Evolutionary conservation across 1,140 invertebrate species (phyloP).

Genomic region (Tribolium madens): DNA sequence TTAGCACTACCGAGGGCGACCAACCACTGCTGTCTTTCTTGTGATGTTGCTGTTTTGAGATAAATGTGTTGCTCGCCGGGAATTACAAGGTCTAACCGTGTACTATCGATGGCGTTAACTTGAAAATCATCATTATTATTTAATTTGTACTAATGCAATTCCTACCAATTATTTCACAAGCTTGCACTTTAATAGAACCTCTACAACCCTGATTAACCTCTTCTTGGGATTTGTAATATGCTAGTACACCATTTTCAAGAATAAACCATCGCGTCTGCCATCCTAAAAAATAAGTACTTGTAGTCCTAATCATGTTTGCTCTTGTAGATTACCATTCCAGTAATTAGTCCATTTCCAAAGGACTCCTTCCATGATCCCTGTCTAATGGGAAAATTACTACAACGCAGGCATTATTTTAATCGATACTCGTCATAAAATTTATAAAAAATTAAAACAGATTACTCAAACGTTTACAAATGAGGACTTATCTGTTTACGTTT

Average conservation of each 20-base stretch:
- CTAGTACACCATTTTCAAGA: constrained; percentile 82
- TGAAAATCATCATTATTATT: constrained; percentile 63
- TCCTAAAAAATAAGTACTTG: constrained; percentile 68
- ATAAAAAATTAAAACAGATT: background rate
- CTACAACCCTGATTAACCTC: constrained; percentile 87
- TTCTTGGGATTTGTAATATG: constrained; percentile 86
- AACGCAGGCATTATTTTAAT: background rate
- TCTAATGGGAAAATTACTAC: background rate
- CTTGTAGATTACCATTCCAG: constrained; percentile 74
- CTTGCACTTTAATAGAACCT: constrained; percentile 84
- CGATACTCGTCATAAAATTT: background rate
- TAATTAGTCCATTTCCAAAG: constrained; percentile 89
- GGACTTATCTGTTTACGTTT: background rate
- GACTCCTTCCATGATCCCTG: constrained; percentile 75
- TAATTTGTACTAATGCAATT: background rate
- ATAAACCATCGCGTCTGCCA: constrained; percentile 91
- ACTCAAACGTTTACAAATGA: background rate
- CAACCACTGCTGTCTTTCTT: constrained; percentile 84
- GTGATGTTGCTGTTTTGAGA: constrained; percentile 78
- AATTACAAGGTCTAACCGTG: constrained; percentile 82
- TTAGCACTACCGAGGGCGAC: constrained; percentile 85
- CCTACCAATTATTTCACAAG: constrained; percentile 84
- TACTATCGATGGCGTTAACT: constrained; percentile 78
- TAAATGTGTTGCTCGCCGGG: constrained; percentile 87
- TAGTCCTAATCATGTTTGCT: constrained; percentile 10